Evolutionary conservation across 2,888 invertebrate species (phyloP).

Genomic region (Thymelicus sylvestris): DNA sequence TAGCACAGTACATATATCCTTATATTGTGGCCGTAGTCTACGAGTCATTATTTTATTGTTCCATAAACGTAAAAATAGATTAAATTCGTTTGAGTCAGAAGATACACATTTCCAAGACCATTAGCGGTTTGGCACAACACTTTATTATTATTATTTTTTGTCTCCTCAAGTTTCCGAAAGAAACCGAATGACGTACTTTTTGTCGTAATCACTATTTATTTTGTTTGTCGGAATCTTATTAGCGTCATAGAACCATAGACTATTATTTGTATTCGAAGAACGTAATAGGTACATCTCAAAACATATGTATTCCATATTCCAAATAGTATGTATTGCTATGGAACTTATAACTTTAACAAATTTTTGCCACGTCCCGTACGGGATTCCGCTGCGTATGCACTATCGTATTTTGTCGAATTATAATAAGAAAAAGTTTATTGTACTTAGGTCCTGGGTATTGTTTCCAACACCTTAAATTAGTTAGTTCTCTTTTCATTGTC

Average conservation of each 20-base stretch:
- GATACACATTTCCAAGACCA: slow-evolving; percentile 18
- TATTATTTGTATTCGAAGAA: no score
- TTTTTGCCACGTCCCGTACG: no score
- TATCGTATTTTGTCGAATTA: no score
- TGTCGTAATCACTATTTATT: not conserved
- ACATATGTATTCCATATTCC: no score
- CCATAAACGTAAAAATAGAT: slow-evolving; percentile 48
- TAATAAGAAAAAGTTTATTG: no score
- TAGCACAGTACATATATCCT: no score
- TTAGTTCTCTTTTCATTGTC: slow-evolving; percentile 59
- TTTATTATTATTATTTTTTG: slow-evolving; percentile 32
- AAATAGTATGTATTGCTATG: no score
- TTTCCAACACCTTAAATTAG: slow-evolving; percentile 33
- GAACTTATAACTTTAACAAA: no score
- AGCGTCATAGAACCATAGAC: not conserved
- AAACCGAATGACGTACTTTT: slow-evolving; percentile 20
- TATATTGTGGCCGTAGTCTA: slow-evolving; percentile 13
- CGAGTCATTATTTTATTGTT: slow-evolving; percentile 42
- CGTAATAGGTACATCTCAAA: no score
- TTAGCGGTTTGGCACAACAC: slow-evolving; percentile 29
- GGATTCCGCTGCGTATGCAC: no score
- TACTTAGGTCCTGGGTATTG: not conserved
- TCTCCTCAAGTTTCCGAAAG: slow-evolving; percentile 21
- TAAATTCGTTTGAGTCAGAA: slow-evolving; percentile 40
- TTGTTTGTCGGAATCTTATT: not conserved